Base-by-base conservation (phyloP, 2,113 vertebrate genomes). In the Pomatorhinus ruficollis region DNA sequence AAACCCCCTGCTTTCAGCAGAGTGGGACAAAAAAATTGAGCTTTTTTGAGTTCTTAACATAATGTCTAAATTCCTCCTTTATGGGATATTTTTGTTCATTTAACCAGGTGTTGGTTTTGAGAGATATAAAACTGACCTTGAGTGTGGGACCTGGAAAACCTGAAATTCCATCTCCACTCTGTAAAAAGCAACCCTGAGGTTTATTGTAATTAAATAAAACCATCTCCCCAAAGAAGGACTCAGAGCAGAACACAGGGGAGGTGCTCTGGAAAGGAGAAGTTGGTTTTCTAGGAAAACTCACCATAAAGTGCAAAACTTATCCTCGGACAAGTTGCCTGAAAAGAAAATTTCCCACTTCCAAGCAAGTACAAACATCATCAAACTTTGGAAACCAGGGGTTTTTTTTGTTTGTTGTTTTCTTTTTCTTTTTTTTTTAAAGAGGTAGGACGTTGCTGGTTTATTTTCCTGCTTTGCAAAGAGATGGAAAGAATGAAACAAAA, bases 371-470 rank as follows among this genome's bases (percentile, higher is more conserved):
- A 66, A 25, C 3, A 3, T 7, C 10, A 17, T 2, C 5, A 15
- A 40, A 31, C 17, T 60, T 13, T 31, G 40, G 30, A 75, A 81
- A 59, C 1, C 22, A 72, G 2, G 42, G 42, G 6, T 5, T 44
- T 63, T 6, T 17, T 35, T n/a, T 14, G 5, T 3, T 33, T 23
- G 59, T 15, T 14, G 6, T 11, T 31, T 31, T 54, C 11, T 31
- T 23, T 23, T 33, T 56, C 12, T n/a, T 22, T 12, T 22, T 65
- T 31, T 27, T 75, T 74, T 30, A 5, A 44, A 52, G 27, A 45
- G 4, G 4, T 1, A 53, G 19, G 42, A 42, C 25, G 68, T 71
- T 1, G 5, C 1, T 2, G 57, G 8, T 56, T 87, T 42, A 11
- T 56, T 71, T 66, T 61, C 22, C 27, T 66, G 40, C 35, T n/a